Conservation (phyloP, 2,888 invertebrate genomes). For the Crocallis elinguaria region DNA sequence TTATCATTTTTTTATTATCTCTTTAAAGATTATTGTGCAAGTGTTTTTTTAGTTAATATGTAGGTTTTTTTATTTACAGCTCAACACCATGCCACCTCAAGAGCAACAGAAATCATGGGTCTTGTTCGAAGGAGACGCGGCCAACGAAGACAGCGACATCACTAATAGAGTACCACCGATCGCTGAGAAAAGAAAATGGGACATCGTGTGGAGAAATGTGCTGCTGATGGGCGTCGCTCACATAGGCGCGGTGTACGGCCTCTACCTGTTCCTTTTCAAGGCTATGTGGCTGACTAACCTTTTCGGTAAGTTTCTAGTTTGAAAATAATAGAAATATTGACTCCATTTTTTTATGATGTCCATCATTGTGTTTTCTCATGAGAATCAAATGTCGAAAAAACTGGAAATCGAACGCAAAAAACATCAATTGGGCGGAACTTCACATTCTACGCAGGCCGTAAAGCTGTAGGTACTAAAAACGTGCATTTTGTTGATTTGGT, state of each 20-base stretch:
- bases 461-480: too few species aligned
- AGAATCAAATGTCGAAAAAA: too few species aligned
- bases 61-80: not conserved
- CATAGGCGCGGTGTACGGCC: slow-evolving; percentile 88
- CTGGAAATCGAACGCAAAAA: too few species aligned
- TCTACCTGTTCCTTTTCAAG: slow-evolving; percentile 88
- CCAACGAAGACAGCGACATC: slow-evolving; percentile 53
- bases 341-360: too few species aligned
- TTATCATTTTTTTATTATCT: too few species aligned
- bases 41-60: not conserved
- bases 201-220: slow-evolving; percentile 93
- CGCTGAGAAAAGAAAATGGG: slow-evolving; percentile 83
- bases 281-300: slow-evolving; percentile 88
- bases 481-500: too few species aligned
- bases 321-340: too few species aligned
- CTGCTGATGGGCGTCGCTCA: slow-evolving; percentile 89
- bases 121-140: slow-evolving; percentile 69
- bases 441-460: too few species aligned
- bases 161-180: slow-evolving; percentile 55
- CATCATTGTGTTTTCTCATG: too few species aligned
- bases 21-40: too few species aligned
- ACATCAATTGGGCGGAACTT: too few species aligned
- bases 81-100: slow-evolving; percentile 76
- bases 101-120: slow-evolving; percentile 70
- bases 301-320: slow-evolving; percentile 86